Conservation (phyloP, 2,888 invertebrate genomes). For the Mesoligia furuncula region DNA sequence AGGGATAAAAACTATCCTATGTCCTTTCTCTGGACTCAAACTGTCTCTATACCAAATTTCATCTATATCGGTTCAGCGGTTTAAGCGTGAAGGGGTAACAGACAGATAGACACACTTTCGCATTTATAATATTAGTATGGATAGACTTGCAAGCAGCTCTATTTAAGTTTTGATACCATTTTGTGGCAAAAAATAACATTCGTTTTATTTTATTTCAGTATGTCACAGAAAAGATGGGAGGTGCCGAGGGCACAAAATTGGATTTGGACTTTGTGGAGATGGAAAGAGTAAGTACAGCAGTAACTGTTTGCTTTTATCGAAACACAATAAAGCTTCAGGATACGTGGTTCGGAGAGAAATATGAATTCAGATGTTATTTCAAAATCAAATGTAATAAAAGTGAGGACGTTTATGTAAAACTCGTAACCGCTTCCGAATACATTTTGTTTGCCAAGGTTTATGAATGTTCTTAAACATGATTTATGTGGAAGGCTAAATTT, state of each 20-base stretch:
- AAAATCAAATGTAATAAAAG: conserved; percentile 56
- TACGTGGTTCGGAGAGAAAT: conserved; percentile 34
- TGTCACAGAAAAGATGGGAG: conserved; percentile 99
- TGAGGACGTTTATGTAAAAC: conserved; percentile 39
- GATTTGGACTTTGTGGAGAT: conserved; percentile 99
- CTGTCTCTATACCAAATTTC: too few relatives aligned
- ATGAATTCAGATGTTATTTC: conserved; percentile 49
- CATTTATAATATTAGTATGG: not conserved
- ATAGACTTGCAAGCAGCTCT: not conserved
- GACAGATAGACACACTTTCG: too few relatives aligned
- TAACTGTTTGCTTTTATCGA: conserved; percentile 49
- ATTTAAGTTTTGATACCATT: conserved; percentile 16
- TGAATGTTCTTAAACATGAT: conserved; percentile 36
- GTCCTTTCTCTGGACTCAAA: too few relatives aligned
- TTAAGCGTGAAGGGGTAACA: too few relatives aligned
- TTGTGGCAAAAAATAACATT: conserved; percentile 27
- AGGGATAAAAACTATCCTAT: too few relatives aligned
- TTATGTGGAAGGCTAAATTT: conserved; percentile 34
- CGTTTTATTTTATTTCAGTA: conserved; percentile 93
- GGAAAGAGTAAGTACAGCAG: conserved; percentile 96
- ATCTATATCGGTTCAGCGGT: too few relatives aligned
- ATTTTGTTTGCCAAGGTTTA: conserved; percentile 35
- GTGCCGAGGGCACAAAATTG: conserved; percentile 99
- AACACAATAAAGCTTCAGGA: conserved; percentile 48
- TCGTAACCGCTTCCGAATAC: conserved; percentile 42